These are phyloP conservation scores for Metopolophium dirhodum DNA, from an alignment of 1,140 invertebrate species.

Conservation along the genomic window DNA sequence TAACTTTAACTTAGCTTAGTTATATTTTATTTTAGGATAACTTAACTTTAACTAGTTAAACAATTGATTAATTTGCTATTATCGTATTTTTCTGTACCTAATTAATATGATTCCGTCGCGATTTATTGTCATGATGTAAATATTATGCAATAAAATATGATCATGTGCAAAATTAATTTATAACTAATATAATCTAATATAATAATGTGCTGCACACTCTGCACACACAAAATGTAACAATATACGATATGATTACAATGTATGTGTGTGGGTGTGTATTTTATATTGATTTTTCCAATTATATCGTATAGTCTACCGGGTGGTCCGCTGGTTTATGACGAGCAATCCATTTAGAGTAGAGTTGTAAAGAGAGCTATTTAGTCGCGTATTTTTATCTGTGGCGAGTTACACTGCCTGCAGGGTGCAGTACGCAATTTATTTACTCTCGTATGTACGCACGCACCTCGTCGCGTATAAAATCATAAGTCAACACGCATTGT, in stretches of 20 bases:
- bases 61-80: too few species aligned
- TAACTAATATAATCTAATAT: neutral
- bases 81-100: too few species aligned
- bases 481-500: slow-evolving; percentile 26
- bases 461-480: neutral
- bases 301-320: neutral
- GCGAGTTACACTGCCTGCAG: neutral
- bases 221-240: neutral
- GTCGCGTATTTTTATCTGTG: neutral
- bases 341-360: slow-evolving; percentile 34
- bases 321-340: neutral
- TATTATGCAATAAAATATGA: neutral
- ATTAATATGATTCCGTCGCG: too few species aligned
- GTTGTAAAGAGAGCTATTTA: neutral
- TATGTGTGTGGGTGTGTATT: neutral
- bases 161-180: neutral
- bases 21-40: too few species aligned
- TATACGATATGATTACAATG: neutral
- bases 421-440: neutral
- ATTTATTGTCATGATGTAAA: neutral
- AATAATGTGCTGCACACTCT: neutral
- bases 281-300: neutral
- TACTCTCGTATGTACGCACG: neutral
- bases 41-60: too few species aligned
- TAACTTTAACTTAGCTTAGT: too few species aligned